A percentile compares a stretch with the other conserved stretches of the same genome.
Conservation (phyloP, 2,113 vertebrate species). For the Tichodroma muraria region DNA sequence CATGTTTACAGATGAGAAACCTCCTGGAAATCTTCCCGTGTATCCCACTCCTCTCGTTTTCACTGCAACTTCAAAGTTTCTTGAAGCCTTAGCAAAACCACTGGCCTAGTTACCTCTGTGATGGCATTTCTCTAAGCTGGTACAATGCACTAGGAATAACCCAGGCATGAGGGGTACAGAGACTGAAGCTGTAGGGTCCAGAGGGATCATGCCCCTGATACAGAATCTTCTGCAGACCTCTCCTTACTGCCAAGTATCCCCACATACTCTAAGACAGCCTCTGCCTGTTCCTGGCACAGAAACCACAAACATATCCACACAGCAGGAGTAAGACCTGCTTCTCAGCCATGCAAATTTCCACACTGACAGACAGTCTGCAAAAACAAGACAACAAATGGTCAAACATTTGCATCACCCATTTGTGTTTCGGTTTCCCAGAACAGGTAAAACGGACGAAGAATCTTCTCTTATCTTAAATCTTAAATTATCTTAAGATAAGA, state of each 20-base stretch:
- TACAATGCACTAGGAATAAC: neutral
- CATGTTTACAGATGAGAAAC: neutral
- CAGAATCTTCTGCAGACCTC: neutral
- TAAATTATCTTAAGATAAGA: too few species aligned
- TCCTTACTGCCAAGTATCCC: neutral
- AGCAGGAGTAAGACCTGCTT: neutral
- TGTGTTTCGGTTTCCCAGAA: neutral
- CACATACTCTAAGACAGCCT: neutral
- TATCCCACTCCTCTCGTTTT: neutral
- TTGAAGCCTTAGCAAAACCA: neutral
- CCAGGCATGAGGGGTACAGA: neutral
- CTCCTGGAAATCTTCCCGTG: neutral
- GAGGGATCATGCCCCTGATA: neutral
- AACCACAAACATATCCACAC: neutral
- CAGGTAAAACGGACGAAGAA: neutral
- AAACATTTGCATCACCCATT: neutral
- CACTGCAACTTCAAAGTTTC: neutral
- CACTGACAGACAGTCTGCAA: neutral
- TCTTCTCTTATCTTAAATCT: neutral
- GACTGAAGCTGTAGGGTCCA: neutral
- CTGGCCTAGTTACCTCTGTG: neutral
- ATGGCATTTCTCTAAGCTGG: neutral
- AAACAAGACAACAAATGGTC: constrained; percentile 13
- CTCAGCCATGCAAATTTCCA: neutral
- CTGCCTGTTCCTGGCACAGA: neutral